Evolutionary conservation across 2,888 invertebrate species (phyloP).

Genomic region (Sinodicranocentrus sp.): DNA sequence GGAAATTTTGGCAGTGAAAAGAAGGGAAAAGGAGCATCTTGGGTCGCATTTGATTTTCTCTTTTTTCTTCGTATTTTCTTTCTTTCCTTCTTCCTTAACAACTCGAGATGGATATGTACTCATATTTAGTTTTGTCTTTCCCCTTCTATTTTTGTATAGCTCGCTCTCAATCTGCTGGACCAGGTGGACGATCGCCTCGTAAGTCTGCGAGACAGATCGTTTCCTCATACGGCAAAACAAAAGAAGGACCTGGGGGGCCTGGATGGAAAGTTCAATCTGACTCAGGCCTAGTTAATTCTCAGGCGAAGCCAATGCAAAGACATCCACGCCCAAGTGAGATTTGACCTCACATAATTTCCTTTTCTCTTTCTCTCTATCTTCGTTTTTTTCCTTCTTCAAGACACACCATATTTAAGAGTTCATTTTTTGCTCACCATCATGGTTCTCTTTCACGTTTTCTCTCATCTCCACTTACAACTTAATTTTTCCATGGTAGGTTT

Average conservation of each 20-base stretch:
- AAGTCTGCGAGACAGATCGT: constrained; percentile 75
- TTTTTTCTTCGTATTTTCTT: neutral
- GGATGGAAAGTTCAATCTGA: constrained; percentile 76
- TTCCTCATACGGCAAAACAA: constrained; percentile 77
- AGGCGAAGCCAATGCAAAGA: constrained; percentile 78
- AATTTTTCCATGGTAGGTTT: constrained; percentile 7
- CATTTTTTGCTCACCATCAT: constrained; percentile 14
- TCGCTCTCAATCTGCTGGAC: constrained; percentile 86
- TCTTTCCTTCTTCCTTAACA: no score
- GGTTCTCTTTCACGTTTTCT: neutral
- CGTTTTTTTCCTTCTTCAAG: neutral
- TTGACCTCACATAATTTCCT: constrained; percentile 56
- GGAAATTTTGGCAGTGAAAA: constrained; percentile 45
- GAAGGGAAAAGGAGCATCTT: neutral
- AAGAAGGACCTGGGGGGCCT: constrained; percentile 77
- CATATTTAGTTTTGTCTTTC: constrained; percentile 19
- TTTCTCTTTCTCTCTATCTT: constrained; percentile 57
- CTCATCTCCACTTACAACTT: constrained; percentile 17
- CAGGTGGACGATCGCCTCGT: constrained; percentile 77
- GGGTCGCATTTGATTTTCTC: neutral
- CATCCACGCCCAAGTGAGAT: constrained; percentile 86
- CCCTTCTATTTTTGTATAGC: constrained; percentile 78
- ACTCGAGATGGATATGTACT: neutral
- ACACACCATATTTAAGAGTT: no score
- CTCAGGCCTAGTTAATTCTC: constrained; percentile 73